phyloP scores from a whole-genome alignment of 2,888 invertebrate species.

The Adelphocoris suturalis region DNA sequence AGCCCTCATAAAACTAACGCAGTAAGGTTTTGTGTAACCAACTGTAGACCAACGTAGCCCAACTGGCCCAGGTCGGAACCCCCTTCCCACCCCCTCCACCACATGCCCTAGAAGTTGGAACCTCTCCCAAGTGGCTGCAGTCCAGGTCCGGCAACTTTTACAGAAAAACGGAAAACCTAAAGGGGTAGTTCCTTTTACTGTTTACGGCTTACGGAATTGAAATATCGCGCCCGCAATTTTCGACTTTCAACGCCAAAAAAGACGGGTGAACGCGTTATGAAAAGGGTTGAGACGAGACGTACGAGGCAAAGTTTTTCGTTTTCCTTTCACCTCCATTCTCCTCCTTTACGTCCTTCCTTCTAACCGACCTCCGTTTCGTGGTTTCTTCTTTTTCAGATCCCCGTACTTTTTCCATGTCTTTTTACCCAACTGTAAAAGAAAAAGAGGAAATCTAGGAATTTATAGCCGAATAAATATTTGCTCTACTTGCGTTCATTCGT shows the following conservation, averaged over 20 bases:
- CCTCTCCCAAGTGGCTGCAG: constrained; percentile 62
- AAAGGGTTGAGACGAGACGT: constrained; percentile 32
- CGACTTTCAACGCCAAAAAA: constrained; percentile 42
- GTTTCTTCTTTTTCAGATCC: constrained; percentile 23
- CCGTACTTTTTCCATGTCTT: background rate
- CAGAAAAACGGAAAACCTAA: constrained; percentile 44
- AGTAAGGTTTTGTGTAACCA: background rate
- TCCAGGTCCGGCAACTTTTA: constrained; percentile 59
- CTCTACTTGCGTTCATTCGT: background rate
- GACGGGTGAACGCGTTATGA: constrained; percentile 4
- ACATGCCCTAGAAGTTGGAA: constrained; percentile 31
- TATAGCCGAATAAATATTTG: constrained; percentile 41
- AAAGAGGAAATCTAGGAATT: constrained; percentile 31
- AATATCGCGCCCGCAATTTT: constrained; percentile 64
- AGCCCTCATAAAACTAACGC: background rate
- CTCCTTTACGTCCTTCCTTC: background rate
- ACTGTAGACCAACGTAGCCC: background rate
- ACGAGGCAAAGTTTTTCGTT: constrained; percentile 46
- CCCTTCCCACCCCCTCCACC: background rate
- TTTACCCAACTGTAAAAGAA: constrained; percentile 18
- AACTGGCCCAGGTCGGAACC: background rate
- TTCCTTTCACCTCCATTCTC: constrained; percentile 31
- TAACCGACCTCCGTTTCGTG: background rate
- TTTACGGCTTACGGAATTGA: constrained; percentile 63
- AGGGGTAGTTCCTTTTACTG: constrained; percentile 38